Evolutionary conservation across 2,888 invertebrate genomes (phyloP).

Genomic region (Melangyna quadrimaculata): DNA sequence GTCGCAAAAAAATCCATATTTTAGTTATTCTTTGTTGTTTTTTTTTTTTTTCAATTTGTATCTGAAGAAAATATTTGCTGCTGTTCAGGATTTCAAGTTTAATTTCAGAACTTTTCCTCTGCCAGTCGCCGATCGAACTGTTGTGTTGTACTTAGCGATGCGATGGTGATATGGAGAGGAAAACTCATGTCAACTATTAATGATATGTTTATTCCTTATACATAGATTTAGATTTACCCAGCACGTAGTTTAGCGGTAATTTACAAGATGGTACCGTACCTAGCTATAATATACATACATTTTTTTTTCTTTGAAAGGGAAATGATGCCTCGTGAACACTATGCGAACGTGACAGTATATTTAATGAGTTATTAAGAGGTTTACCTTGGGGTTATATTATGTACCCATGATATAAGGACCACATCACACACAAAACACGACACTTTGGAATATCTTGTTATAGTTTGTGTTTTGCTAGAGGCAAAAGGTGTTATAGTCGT

Average conservation of each 20-base stretch:
- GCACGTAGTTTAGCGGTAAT: slow-evolving; percentile 30
- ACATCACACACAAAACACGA: not conserved
- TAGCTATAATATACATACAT: no score
- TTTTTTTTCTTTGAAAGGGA: not conserved
- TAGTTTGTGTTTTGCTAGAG: not conserved
- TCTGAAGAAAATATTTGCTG: not conserved
- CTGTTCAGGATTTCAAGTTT: not conserved
- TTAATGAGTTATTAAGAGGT: slow-evolving; percentile 66
- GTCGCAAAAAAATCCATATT: not conserved
- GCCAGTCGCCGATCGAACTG: not conserved
- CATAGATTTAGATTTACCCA: slow-evolving; percentile 1
- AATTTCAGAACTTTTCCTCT: not conserved
- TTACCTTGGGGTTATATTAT: slow-evolving; percentile 37
- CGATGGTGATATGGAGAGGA: not conserved
- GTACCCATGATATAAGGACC: slow-evolving; percentile 7
- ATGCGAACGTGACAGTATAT: slow-evolving; percentile 48
- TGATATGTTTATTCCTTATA: not conserved
- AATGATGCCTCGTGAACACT: not conserved
- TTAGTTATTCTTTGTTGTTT: no score
- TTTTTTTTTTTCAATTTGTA: not conserved
- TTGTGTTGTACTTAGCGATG: not conserved
- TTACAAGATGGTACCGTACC: slow-evolving; percentile 24
- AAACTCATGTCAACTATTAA: slow-evolving; percentile 12
- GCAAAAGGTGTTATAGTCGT: not conserved
- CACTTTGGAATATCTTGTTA: not conserved